Conservation (phyloP, 2,888 invertebrate genomes). For the Alviniconcha strummeri region DNA sequence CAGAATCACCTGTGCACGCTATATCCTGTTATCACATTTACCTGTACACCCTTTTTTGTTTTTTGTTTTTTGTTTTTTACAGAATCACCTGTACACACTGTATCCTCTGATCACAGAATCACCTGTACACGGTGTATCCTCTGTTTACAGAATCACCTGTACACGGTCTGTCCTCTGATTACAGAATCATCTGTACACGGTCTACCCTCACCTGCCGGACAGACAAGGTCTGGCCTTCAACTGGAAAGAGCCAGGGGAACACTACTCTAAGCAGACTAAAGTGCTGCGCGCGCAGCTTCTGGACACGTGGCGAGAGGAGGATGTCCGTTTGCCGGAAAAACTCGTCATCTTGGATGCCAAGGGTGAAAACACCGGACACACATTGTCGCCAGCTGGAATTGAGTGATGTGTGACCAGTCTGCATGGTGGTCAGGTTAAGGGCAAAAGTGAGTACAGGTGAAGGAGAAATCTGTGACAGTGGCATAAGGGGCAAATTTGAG, state of each 20-base stretch:
- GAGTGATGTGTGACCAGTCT: background rate
- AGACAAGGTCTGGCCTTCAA: slow-evolving; percentile 21
- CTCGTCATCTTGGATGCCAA: slow-evolving; percentile 21
- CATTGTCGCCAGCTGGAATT: background rate
- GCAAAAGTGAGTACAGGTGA: background rate
- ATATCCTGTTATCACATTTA: too few relatives aligned
- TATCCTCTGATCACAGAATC: too few relatives aligned
- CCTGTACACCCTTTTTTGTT: too few relatives aligned
- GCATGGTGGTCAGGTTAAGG: background rate
- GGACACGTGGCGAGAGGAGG: slow-evolving; percentile 23
- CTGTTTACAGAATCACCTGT: too few relatives aligned
- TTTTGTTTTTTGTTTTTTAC: too few relatives aligned
- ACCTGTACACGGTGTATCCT: too few relatives aligned
- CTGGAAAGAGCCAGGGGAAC: slow-evolving; percentile 34
- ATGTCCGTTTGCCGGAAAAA: slow-evolving; percentile 16
- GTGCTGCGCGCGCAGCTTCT: slow-evolving; percentile 11
- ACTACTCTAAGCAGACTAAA: slow-evolving; percentile 10
- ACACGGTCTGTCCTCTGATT: background rate
- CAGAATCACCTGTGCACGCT: too few relatives aligned
- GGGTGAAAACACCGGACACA: slow-evolving; percentile 4
- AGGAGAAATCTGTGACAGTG: background rate
- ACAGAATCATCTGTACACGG: slow-evolving; percentile 20
- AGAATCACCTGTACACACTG: too few relatives aligned
- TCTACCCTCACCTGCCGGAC: slow-evolving; percentile 18
- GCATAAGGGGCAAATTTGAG: background rate